Percentiles rank a stretch among this genome's conserved stretches.
These are phyloP conservation scores for Pristionchus exspectatus DNA, from an alignment of 2,888 invertebrate species.

Conservation along the genomic window DNA sequence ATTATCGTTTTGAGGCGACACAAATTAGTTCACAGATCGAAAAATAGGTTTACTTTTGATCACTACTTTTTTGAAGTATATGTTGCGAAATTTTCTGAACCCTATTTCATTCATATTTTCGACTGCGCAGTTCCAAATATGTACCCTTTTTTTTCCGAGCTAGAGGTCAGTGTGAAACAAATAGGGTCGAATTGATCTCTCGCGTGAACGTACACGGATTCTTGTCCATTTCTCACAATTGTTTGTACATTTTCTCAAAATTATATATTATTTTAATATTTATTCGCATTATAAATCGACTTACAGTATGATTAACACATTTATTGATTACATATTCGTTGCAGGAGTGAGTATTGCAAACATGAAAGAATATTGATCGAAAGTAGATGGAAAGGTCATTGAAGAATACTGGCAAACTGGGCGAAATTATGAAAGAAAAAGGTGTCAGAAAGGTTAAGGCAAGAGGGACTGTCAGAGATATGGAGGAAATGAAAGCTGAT, in stretches of 20 bases:
- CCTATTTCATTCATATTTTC: too few relatives aligned
- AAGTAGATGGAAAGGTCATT: not conserved
- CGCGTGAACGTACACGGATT: not conserved
- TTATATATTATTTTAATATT: not conserved
- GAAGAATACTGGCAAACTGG: not conserved
- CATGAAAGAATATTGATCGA: not conserved
- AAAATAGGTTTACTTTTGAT: too few relatives aligned
- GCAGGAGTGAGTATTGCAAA: conserved; percentile 3
- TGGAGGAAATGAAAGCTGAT: conserved; percentile 7
- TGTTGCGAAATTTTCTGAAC: too few relatives aligned
- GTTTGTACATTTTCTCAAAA: not conserved
- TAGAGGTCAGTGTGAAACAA: not conserved
- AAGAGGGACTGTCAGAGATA: conserved; percentile 37
- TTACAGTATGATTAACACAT: not conserved
- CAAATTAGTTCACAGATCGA: too few relatives aligned
- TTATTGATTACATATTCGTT: not conserved
- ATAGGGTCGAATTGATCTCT: conserved; percentile 10
- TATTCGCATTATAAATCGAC: not conserved
- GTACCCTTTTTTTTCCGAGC: not conserved
- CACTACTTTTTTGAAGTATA: too few relatives aligned
- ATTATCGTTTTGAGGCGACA: too few relatives aligned
- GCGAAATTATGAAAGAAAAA: not conserved
- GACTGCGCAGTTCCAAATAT: too few relatives aligned
- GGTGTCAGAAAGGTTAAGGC: conserved; percentile 8
- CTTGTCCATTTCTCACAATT: not conserved